phyloP scores from a whole-genome alignment of 2,888 invertebrate genomes.

The Clivina fossor region DNA sequence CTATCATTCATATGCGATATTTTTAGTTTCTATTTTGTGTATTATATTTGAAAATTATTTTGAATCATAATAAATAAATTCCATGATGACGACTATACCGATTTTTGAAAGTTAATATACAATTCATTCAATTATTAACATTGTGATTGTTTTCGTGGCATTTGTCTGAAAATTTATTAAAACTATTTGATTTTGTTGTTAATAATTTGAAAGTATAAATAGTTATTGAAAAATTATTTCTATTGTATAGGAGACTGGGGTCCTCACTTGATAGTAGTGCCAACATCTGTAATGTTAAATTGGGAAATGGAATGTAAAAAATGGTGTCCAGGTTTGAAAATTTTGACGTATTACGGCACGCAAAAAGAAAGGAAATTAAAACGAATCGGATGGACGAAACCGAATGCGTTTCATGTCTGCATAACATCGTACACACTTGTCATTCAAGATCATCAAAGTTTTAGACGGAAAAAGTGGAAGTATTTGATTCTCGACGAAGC shows the following conservation, averaged over 20 bases:
- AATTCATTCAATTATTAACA: too few relatives aligned
- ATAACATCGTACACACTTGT: constrained; percentile 98
- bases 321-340: constrained; percentile 99
- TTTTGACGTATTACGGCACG: constrained; percentile 96
- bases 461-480: constrained; percentile 96
- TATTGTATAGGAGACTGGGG: constrained; percentile 97
- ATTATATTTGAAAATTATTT: constrained; percentile 14
- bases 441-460: constrained; percentile 97
- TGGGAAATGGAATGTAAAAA: constrained; percentile 99
- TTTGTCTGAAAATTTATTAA: too few relatives aligned
- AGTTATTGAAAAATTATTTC: too few relatives aligned
- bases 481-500: constrained; percentile 98
- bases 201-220: too few relatives aligned
- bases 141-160: too few relatives aligned
- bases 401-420: constrained; percentile 97
- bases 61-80: too few relatives aligned
- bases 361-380: constrained; percentile 93
- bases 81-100: too few relatives aligned
- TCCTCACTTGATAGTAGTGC: constrained; percentile 97
- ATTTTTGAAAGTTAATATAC: too few relatives aligned
- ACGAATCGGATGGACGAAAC: constrained; percentile 95
- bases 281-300: constrained; percentile 98
- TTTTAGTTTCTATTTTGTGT: constrained; percentile 3
- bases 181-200: too few relatives aligned
- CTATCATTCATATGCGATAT: too few relatives aligned